A percentile compares a stretch with the other conserved stretches of the same genome.
phyloP scores from a whole-genome alignment of 1,140 invertebrate genomes.

The Sarcophaga peregrina region DNA sequence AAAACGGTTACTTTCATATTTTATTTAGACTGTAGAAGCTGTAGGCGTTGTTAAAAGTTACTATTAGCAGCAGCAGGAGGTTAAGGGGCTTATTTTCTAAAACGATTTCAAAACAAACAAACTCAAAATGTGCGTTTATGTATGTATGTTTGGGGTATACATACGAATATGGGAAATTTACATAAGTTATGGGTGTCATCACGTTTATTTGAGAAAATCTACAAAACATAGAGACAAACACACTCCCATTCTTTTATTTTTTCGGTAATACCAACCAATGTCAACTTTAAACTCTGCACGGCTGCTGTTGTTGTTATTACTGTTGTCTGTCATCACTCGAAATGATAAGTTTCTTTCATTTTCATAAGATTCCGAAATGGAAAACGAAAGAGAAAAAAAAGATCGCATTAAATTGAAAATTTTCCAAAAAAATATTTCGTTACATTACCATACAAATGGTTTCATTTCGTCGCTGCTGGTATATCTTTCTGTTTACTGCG shows the following conservation, averaged over 20 bases:
- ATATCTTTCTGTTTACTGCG: background rate
- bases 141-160: background rate
- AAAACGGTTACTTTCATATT: background rate
- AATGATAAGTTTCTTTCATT: conserved; percentile 4
- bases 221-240: background rate
- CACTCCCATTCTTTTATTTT: too few relatives aligned
- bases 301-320: too few relatives aligned
- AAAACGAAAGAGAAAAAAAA: too few relatives aligned
- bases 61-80: background rate
- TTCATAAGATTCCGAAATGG: background rate
- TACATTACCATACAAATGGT: conserved; percentile 4
- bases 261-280: background rate
- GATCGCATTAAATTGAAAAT: background rate
- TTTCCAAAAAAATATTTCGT: background rate
- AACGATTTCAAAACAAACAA: background rate
- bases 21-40: background rate
- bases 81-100: background rate
- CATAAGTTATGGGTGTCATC: conserved; percentile 38
- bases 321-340: background rate
- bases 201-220: background rate
- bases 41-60: background rate
- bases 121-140: background rate
- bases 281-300: background rate
- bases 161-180: conserved; percentile 2
- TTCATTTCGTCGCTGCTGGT: background rate